These are phyloP conservation scores for Pagetopsis macropterus DNA, from an alignment of 2,797 vertebrate genomes.

Conservation along the genomic window DNA sequence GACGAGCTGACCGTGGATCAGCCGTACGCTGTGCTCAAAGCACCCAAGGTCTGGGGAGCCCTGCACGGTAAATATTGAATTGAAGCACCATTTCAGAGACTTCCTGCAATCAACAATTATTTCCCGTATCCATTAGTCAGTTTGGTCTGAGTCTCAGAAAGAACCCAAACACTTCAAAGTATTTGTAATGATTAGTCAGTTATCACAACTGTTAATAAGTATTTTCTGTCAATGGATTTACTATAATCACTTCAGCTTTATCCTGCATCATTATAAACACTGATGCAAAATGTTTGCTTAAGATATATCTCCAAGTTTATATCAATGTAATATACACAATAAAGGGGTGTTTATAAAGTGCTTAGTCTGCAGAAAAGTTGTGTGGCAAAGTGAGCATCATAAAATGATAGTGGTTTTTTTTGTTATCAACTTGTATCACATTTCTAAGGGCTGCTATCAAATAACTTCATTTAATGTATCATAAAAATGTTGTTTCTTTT, in stretches of 20 bases:
- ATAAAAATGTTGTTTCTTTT: not conserved
- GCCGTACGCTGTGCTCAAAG: slow-evolving; percentile 86
- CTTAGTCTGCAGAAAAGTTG: not conserved
- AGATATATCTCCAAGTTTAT: not conserved
- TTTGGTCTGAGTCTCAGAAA: not conserved
- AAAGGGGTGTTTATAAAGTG: not conserved
- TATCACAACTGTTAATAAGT: too few species aligned
- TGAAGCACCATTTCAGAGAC: not conserved
- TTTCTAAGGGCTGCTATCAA: not conserved
- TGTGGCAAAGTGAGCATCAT: not conserved
- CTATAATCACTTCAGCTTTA: not conserved
- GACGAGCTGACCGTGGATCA: slow-evolving; percentile 86
- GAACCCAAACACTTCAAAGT: not conserved
- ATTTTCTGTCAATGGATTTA: not conserved
- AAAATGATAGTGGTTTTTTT: not conserved
- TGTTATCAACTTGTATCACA: not conserved
- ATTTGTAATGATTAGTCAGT: not conserved
- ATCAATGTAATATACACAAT: not conserved
- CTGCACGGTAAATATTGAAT: slow-evolving; percentile 85
- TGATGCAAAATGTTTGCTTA: not conserved
- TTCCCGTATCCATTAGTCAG: too few species aligned
- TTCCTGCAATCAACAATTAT: not conserved
- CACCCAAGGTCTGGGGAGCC: slow-evolving; percentile 92
- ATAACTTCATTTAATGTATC: not conserved
- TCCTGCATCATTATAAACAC: not conserved